Evolutionary conservation across 2,113 vertebrate genomes (phyloP), one percentile per base, ranked within the genome.

Genomic region (Grallaria varia): DNA sequence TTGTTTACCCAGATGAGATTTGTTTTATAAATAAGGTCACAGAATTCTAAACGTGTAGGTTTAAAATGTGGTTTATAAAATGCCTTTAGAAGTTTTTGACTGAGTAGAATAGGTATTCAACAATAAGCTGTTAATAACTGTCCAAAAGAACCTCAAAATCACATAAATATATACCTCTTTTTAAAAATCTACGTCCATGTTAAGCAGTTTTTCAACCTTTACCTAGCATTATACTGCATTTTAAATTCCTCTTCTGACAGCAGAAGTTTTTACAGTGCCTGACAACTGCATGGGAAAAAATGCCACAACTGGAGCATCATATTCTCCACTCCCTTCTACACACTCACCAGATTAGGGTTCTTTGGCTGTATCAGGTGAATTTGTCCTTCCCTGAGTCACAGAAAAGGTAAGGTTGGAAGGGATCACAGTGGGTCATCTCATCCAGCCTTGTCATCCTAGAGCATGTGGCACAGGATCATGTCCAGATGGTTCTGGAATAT

Each of bases 221-320:
- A 22, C 25, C 7, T 49, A 50, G 8, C 3, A 25, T 28, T 67
- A 71, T 19, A 14, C 20, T 40, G 9, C 33, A 1, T 8, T 68
- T 91, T 72, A 87, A 73, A 30, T 16, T 4, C 4, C 4, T n/a
- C 3, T 62, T 81, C 20, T 30, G 9, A 4, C 2, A 25, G 3
- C 5, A 52, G 28, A 83, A 63, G 19, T 64, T 47, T 87, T 74
- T 77, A 12, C 4, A 18, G 14, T 53, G 10, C 14, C 14, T 6
- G 4, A 55, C 22, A 81, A 23, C 4, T 52, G 16, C 14, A 47
- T 14, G 3, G 27, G 55, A 73, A 64, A 4, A 21, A 21, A 59
- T 84, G 24, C 7, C 10, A 53, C 4, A 37, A 23, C 6, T 27
- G 13, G 1, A 2, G 1, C 5, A 45, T 59, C 14, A 31, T 44